Percentiles rank a stretch among this genome's conserved stretches.
phyloP scores from a whole-genome alignment of 1,140 invertebrate species.

The Kradibia gibbosae region DNA sequence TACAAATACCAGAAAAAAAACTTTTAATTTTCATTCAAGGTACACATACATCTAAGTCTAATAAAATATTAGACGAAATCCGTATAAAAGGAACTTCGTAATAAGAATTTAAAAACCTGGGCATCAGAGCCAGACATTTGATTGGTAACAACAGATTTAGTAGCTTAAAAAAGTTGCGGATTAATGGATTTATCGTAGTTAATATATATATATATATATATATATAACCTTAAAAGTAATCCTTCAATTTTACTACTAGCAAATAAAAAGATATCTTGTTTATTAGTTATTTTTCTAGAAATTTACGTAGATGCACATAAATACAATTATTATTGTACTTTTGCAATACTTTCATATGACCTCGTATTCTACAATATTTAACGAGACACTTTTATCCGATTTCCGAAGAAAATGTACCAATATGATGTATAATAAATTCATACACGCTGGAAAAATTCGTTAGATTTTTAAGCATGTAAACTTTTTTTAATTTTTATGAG shows the following conservation, averaged over 20 bases:
- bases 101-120: neutral
- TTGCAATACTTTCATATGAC: neutral
- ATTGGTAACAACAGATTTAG: constrained; percentile 16
- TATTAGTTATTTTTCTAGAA: neutral
- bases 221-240: constrained; percentile 25
- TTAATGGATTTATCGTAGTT: constrained; percentile 44
- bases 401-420: constrained; percentile 16
- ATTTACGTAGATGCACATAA: neutral
- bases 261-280: too few relatives aligned
- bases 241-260: neutral
- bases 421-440: neutral
- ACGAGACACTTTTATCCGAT: neutral
- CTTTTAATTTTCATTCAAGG: neutral
- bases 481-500: neutral
- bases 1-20: neutral
- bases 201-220: neutral
- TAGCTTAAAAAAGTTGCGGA: constrained; percentile 14
- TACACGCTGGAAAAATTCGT: neutral
- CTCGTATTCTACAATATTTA: neutral
- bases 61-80: neutral
- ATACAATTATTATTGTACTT: neutral
- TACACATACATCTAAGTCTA: neutral
- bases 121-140: neutral
- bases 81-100: neutral
- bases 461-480: neutral